These are phyloP conservation scores for Diadema setosum DNA, from an alignment of 35 echinoderm and acorn worm genomes.

Conservation along the genomic window DNA sequence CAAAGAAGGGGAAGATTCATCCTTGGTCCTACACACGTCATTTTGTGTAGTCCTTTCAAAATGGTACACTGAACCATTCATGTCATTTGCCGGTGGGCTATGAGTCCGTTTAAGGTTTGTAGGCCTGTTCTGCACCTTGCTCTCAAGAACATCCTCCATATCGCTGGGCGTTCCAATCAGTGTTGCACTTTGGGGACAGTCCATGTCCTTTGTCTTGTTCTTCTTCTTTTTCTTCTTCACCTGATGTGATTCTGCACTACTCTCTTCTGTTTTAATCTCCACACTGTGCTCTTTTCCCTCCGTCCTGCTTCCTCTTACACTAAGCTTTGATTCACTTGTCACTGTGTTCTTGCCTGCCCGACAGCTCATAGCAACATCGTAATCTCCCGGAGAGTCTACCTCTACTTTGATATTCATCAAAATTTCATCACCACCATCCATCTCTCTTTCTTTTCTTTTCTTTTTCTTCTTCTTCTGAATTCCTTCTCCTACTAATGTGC, in stretches of 20 bases:
- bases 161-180: no score
- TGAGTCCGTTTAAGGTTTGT: no score
- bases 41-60: background rate
- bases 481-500: background rate
- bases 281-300: background rate
- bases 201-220: background rate
- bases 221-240: background rate
- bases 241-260: background rate
- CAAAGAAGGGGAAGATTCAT: background rate
- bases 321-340: background rate
- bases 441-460: background rate
- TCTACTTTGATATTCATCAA: background rate
- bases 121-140: no score
- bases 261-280: background rate
- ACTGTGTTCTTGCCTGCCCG: background rate
- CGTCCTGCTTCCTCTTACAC: background rate
- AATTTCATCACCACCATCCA: background rate
- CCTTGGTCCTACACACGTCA: background rate
- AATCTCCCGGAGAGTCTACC: background rate
- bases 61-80: no score
- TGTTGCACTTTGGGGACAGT: no score
- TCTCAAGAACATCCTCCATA: no score
- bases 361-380: background rate
- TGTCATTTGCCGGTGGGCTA: no score
- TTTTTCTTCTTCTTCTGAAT: conserved; percentile 5